Evolutionary conservation across 2,113 vertebrate species (phyloP).

Genomic region (Dasyornis broadbenti): DNA sequence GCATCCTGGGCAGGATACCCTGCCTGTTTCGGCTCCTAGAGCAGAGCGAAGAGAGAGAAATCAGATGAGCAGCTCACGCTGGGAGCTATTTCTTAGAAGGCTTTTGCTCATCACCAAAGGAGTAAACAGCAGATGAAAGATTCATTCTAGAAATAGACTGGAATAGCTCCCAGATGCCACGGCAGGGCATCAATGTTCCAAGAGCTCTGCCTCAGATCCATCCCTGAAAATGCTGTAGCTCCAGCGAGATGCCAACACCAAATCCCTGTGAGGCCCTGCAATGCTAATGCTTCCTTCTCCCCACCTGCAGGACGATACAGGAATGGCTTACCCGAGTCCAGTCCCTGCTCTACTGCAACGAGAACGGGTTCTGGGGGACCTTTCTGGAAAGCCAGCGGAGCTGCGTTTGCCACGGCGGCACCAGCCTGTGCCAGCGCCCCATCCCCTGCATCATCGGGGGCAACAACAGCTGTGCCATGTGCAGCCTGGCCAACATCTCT

Average conservation of each 20-base stretch:
- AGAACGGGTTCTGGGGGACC: slow-evolving; percentile 98
- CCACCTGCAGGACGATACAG: slow-evolving; percentile 87
- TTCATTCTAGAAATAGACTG: neutral
- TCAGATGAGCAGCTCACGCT: neutral
- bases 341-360: slow-evolving; percentile 98
- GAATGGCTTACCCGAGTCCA: slow-evolving; percentile 97
- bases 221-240: neutral
- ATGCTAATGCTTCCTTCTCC: slow-evolving; percentile 4
- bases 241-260: neutral
- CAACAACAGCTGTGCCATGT: slow-evolving; percentile 99
- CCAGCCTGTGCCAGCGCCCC: slow-evolving; percentile 92
- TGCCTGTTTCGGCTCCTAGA: neutral
- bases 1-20: neutral
- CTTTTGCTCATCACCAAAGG: neutral
- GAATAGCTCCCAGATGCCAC: neutral
- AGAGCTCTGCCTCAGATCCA: neutral
- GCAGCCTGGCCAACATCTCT: slow-evolving; percentile 97
- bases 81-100: neutral
- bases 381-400: slow-evolving; percentile 96
- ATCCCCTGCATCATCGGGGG: slow-evolving; percentile 96
- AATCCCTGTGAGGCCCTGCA: neutral
- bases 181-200: neutral
- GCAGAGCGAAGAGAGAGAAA: neutral
- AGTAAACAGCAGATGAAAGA: neutral
- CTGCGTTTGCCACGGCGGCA: slow-evolving; percentile 93